These are phyloP conservation scores for Diarsia rubi DNA, from an alignment of 2,888 invertebrate species.

Conservation along the genomic window DNA sequence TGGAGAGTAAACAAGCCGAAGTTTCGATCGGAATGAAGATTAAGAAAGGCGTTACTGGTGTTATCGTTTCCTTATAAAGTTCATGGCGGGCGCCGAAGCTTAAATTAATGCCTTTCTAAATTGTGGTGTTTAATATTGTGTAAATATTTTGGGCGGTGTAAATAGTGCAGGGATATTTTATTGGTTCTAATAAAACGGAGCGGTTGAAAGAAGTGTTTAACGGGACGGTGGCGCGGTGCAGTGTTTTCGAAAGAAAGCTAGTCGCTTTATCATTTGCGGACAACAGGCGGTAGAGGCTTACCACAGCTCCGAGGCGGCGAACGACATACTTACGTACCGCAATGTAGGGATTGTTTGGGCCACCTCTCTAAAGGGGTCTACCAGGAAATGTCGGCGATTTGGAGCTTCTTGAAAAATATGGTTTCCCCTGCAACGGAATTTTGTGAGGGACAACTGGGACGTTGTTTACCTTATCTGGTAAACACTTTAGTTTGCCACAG, in stretches of 20 bases:
- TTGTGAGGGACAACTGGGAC: conserved; percentile 72
- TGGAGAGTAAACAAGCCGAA: conserved; percentile 84
- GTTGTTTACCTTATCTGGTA: conserved; percentile 73
- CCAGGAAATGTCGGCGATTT: conserved; percentile 79
- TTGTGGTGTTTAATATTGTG: conserved; percentile 61
- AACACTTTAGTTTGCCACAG: conserved; percentile 65
- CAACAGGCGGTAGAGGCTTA: conserved; percentile 84
- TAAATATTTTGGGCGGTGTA: conserved; percentile 57
- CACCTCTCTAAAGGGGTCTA: conserved; percentile 73
- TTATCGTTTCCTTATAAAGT: conserved; percentile 84
- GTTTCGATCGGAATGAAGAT: conserved; percentile 86
- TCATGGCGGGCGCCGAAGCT: conserved; percentile 74
- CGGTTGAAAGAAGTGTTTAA: conserved; percentile 70
- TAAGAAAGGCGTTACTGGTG: conserved; percentile 81
- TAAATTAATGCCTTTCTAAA: conserved; percentile 75
- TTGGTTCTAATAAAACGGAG: conserved; percentile 70
- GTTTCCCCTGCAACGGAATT: conserved; percentile 73
- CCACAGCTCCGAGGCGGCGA: conserved; percentile 76
- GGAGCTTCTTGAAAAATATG: conserved; percentile 79
- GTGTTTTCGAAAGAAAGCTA: conserved; percentile 78
- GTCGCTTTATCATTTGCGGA: conserved; percentile 87
- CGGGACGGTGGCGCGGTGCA: conserved; percentile 67
- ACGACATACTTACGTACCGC: conserved; percentile 75
- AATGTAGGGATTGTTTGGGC: conserved; percentile 75
- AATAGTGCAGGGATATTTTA: conserved; percentile 68